A percentile compares a stretch with the other conserved stretches of the same genome.
These are phyloP conservation scores for Erebia ligea DNA, from an alignment of 2,888 invertebrate species.

Conservation along the genomic window DNA sequence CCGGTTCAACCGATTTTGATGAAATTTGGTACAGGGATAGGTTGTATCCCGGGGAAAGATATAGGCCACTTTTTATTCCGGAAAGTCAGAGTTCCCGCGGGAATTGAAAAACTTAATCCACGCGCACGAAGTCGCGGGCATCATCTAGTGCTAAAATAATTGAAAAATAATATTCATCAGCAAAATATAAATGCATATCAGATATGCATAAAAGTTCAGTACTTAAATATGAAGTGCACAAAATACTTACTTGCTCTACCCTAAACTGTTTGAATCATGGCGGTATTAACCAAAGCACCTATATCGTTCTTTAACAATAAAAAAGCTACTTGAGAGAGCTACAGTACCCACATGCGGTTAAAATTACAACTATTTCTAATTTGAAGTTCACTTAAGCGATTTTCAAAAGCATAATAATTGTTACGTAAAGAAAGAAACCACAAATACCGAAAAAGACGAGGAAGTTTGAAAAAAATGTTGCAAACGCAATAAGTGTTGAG, in stretches of 20 bases:
- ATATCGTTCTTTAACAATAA: constrained; percentile 14
- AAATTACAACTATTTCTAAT: constrained; percentile 42
- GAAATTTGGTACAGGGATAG: too few relatives aligned
- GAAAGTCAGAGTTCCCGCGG: too few relatives aligned
- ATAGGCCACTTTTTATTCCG: too few relatives aligned
- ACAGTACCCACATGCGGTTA: constrained; percentile 38
- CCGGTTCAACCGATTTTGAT: too few relatives aligned
- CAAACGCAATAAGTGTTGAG: constrained; percentile 62
- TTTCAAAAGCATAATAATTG: constrained; percentile 32
- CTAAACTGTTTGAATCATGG: not conserved
- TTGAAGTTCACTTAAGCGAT: constrained; percentile 35
- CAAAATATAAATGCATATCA: too few relatives aligned
- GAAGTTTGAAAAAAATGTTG: constrained; percentile 66
- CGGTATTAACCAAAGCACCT: constrained; percentile 13
- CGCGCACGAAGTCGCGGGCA: too few relatives aligned
- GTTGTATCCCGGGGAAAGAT: too few relatives aligned
- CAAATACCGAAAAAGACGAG: constrained; percentile 59
- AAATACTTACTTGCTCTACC: not conserved
- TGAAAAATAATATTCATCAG: too few relatives aligned
- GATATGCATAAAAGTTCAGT: too few relatives aligned
- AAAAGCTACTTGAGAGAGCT: constrained; percentile 18
- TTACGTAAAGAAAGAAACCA: constrained; percentile 50
- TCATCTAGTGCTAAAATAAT: too few relatives aligned
- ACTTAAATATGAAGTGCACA: too few relatives aligned
- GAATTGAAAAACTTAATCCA: too few relatives aligned